Base-by-base conservation (phyloP, 1,140 invertebrate genomes). In the Leucophenga varia region DNA sequence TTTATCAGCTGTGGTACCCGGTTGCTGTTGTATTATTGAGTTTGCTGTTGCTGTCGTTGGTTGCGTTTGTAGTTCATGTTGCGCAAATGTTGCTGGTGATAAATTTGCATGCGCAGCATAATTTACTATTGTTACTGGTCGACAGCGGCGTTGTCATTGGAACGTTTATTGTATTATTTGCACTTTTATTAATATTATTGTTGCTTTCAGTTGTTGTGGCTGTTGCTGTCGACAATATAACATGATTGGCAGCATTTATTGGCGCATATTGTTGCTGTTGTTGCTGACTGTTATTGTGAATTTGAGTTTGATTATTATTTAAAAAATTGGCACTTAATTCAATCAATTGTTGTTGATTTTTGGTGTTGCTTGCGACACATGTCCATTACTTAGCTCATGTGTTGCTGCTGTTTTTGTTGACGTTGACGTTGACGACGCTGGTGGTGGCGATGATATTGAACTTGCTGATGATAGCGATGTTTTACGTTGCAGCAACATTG, bases 241-340 rank as follows among this genome's bases (percentile, higher is more conserved):
- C n/a, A n/a, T 56, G 49, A 21, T 75, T 71, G 74, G 75, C 64
- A 72, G 71, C 57, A 72, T 71, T 77, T 75, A 75, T 36, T 37
- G 19, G 31, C 54, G 45, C 31, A 57, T 49, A 34, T 55, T 68
- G 75, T 76, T 75, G 74, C 69, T 77, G 75, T 76, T 65, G 49
- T 71, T 78, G 75, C 51, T 63, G 55, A n/a, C 74, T 76, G 64
- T 75, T 74, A 64, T 77, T 67, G 55, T 71, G 78, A 77, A 64
- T 51, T 76, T 52, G 70, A 75, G 54, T 74, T 73, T 50, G 50
- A 28, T 18, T 13, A 51, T 45, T 65, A 53, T 48, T 41, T 42
- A 40, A 21, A 12, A 50, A 47, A 54, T 52, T 68, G 64, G 55
- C 61, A 64, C 58, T 64, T 50, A 52, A 55, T 55, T 67, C 64